Evolutionary conservation across 2,113 vertebrate species (phyloP).

Genomic region (Cepphus grylle): DNA sequence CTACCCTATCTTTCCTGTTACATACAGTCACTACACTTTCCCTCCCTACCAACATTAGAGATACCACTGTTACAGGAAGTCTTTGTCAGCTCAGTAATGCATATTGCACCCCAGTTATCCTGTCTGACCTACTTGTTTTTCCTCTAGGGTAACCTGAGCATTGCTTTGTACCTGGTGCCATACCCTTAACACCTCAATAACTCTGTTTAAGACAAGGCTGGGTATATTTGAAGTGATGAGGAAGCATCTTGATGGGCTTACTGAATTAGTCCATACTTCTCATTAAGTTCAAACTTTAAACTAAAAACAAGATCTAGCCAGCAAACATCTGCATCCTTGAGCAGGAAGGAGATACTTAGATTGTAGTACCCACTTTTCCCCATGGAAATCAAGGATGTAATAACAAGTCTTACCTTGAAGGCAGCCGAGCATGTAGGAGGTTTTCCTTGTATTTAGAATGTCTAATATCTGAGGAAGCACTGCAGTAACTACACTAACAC

Average conservation of each 20-base stretch:
- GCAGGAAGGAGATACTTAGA: fast-evolving
- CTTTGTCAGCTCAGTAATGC: neutral
- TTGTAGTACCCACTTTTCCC: neutral
- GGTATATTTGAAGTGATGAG: neutral
- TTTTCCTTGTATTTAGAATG: neutral
- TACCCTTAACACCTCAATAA: neutral
- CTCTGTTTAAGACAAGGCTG: neutral
- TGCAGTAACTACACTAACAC: neutral
- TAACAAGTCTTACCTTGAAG: neutral
- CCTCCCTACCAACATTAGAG: neutral
- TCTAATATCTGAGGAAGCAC: neutral
- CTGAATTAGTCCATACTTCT: neutral
- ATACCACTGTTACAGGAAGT: neutral
- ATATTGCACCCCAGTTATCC: neutral
- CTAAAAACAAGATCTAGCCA: neutral
- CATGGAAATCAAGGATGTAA: neutral
- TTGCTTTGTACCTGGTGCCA: neutral
- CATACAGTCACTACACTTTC: too few relatives aligned
- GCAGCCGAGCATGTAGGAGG: neutral
- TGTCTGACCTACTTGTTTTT: neutral
- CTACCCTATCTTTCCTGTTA: neutral
- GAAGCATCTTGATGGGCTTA: neutral
- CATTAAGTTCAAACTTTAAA: neutral
- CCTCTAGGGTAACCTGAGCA: neutral
- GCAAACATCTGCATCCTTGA: neutral